Evolutionary conservation across 1,140 invertebrate genomes (phyloP).

Genomic region (Drosophila kanapiae): DNA sequence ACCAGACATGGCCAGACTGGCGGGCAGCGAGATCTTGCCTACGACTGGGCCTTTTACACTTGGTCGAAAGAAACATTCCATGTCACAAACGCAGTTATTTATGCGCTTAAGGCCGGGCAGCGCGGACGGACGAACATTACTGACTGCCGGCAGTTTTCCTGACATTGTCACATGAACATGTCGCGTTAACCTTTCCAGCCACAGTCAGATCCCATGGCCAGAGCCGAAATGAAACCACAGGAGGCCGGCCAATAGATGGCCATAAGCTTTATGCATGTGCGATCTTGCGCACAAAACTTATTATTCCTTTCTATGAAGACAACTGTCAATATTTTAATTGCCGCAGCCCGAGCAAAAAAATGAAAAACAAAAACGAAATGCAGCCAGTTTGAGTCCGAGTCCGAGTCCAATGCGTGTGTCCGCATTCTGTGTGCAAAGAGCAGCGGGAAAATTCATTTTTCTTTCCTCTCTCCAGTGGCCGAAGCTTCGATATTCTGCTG

Average conservation of each 20-base stretch:
- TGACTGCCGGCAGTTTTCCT: constrained; percentile 68
- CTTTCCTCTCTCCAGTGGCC: constrained; percentile 33
- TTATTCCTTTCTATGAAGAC: constrained; percentile 70
- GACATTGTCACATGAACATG: constrained; percentile 83
- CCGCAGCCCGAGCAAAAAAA: constrained; percentile 38
- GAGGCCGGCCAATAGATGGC: constrained; percentile 20
- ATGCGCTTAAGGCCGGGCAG: constrained; percentile 67
- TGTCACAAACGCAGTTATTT: constrained; percentile 84
- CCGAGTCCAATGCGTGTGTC: constrained; percentile 73
- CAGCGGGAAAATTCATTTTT: constrained; percentile 71
- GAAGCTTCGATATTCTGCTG: constrained; percentile 31
- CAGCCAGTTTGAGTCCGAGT: constrained; percentile 57
- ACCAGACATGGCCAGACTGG: constrained; percentile 76
- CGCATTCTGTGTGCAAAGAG: constrained; percentile 68
- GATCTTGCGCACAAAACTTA: constrained; percentile 59
- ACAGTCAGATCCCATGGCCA: constrained; percentile 16
- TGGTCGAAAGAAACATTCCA: constrained; percentile 67
- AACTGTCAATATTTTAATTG: constrained; percentile 84
- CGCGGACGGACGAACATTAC: constrained; percentile 12
- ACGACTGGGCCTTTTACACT: constrained; percentile 59
- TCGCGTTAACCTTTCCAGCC: constrained; percentile 70
- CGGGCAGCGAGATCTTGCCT: constrained; percentile 71
- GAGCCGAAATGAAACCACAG: constrained; percentile 54
- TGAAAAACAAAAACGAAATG: constrained; percentile 42
- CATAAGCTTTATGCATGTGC: constrained; percentile 50